Percentiles rank a stretch among this genome's conserved stretches.
These are phyloP conservation scores for Bimastos eiseni DNA, from an alignment of 2,888 invertebrate genomes.

Conservation along the genomic window DNA sequence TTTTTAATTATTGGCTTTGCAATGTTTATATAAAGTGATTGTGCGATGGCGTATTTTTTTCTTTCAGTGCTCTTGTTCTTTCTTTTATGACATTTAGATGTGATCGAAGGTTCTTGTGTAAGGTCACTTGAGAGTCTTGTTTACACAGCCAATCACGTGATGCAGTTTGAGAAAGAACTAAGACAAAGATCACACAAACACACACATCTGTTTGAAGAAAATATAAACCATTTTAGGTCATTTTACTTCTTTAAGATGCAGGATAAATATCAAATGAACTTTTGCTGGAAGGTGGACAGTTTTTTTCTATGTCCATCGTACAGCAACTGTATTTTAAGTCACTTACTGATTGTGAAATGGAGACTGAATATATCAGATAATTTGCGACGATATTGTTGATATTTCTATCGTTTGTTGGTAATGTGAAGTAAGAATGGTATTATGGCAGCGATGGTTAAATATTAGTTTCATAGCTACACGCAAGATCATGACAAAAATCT, in stretches of 20 bases:
- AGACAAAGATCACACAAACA: not conserved
- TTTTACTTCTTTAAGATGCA: not conserved
- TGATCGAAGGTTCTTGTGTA: not conserved
- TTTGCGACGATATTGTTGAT: no score
- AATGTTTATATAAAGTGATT: not conserved
- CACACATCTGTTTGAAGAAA: no score
- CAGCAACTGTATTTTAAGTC: no score
- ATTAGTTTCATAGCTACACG: not conserved
- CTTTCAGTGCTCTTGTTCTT: not conserved
- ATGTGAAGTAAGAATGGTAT: no score
- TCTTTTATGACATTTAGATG: not conserved
- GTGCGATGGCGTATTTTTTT: conserved; percentile 13
- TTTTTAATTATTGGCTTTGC: not conserved
- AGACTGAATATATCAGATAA: no score
- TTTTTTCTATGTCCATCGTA: no score
- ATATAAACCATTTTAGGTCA: not conserved
- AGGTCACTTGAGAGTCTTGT: not conserved
- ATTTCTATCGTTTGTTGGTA: no score
- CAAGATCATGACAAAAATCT: not conserved
- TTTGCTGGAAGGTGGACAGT: not conserved
- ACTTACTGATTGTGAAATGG: no score
- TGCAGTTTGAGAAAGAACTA: not conserved
- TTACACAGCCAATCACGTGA: not conserved
- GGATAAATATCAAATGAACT: not conserved
- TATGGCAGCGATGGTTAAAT: not conserved